A percentile compares a stretch with the other conserved stretches of the same genome.
These are phyloP conservation scores for Lasius fuliginosus DNA, from an alignment of 2,888 invertebrate genomes.

Conservation along the genomic window DNA sequence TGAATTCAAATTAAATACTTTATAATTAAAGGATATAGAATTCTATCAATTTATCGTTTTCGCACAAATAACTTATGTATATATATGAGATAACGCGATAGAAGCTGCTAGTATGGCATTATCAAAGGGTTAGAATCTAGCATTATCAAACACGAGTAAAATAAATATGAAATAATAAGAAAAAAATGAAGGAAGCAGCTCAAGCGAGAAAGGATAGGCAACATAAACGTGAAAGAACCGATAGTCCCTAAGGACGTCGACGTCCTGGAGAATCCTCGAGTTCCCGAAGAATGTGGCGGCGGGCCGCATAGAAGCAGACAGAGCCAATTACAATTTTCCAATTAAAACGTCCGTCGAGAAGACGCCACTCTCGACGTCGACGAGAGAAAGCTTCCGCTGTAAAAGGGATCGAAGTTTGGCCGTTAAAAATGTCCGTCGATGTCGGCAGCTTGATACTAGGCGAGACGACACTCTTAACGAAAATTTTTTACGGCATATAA, in stretches of 20 bases:
- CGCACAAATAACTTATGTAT: not conserved
- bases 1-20: too few relatives aligned
- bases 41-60: not conserved
- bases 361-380: slow-evolving; percentile 57
- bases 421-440: slow-evolving; percentile 49
- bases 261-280: slow-evolving; percentile 65
- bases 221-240: slow-evolving; percentile 52
- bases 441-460: slow-evolving; percentile 6
- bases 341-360: slow-evolving; percentile 72
- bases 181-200: slow-evolving; percentile 40
- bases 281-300: slow-evolving; percentile 54
- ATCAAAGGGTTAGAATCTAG: not conserved
- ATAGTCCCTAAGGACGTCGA: slow-evolving; percentile 59
- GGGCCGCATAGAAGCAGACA: slow-evolving; percentile 59
- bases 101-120: not conserved
- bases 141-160: not conserved
- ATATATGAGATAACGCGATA: not conserved
- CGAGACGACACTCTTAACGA: slow-evolving; percentile 10
- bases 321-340: slow-evolving; percentile 77
- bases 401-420: slow-evolving; percentile 59
- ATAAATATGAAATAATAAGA: slow-evolving; percentile 17
- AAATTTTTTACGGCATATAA: slow-evolving; percentile 27
- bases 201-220: slow-evolving; percentile 42
- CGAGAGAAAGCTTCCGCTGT: slow-evolving; percentile 45
- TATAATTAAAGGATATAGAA: not conserved